Percentiles rank a stretch among this genome's conserved stretches.
Conservation (phyloP, 2,113 vertebrate genomes). For the Hippocampus barbouri region DNA sequence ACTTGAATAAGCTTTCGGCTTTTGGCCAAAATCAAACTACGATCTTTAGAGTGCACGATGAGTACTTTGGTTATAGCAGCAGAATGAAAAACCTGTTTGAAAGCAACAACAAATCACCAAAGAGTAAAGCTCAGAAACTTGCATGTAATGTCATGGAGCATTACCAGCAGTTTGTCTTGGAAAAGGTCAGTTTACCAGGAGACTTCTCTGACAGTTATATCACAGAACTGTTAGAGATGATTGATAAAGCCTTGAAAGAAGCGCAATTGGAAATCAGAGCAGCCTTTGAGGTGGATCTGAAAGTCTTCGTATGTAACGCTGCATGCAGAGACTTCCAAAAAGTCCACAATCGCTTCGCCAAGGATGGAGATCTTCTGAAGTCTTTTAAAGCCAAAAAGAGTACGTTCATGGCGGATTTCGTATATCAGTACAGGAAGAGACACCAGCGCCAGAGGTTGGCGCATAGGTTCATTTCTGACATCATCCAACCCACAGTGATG, state of each 20-base stretch:
- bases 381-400: constrained; percentile 47
- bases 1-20: constrained; percentile 40
- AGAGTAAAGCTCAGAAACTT: constrained; percentile 39
- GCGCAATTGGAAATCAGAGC: constrained; percentile 48
- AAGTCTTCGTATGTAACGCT: constrained; percentile 55
- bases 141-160: constrained; percentile 38
- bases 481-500: constrained; percentile 61
- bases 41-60: constrained; percentile 51
- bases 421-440: constrained; percentile 62
- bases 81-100: constrained; percentile 61
- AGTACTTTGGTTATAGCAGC: constrained; percentile 63
- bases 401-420: constrained; percentile 42
- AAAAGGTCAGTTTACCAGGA: constrained; percentile 44
- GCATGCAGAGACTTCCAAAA: constrained; percentile 64
- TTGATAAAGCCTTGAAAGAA: constrained; percentile 55
- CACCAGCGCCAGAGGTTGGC: constrained; percentile 63
- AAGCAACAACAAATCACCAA: constrained; percentile 52
- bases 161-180: constrained; percentile 49
- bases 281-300: constrained; percentile 61
- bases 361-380: constrained; percentile 49
- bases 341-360: constrained; percentile 55
- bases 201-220: constrained; percentile 67
- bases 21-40: constrained; percentile 17
- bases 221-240: constrained; percentile 57
- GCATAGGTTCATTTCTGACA: constrained; percentile 49